Evolutionary conservation across 2,888 invertebrate genomes (phyloP).

Genomic region (Drosophila koepferae): DNA sequence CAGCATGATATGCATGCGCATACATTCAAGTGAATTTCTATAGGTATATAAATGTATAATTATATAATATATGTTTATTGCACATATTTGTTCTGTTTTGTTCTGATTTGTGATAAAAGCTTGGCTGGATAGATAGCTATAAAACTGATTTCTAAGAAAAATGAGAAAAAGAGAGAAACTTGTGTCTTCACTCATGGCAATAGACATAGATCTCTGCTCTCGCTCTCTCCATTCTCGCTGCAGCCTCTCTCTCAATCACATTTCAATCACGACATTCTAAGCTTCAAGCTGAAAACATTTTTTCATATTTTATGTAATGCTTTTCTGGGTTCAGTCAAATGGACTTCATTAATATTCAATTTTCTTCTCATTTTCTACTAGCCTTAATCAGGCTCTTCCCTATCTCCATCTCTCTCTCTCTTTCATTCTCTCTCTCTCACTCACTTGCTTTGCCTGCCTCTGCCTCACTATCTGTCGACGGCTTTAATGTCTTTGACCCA

Average conservation of each 20-base stretch:
- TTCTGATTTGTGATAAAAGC: too few species aligned
- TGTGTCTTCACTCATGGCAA: too few species aligned
- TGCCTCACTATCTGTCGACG: not conserved
- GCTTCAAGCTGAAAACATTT: not conserved
- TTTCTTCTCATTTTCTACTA: not conserved
- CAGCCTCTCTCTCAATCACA: not conserved
- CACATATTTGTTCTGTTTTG: not conserved
- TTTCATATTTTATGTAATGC: not conserved
- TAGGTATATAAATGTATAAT: not conserved
- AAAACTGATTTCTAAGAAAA: too few species aligned
- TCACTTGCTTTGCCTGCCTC: not conserved
- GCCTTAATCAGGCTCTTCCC: not conserved
- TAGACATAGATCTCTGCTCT: too few species aligned
- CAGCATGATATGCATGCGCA: not conserved
- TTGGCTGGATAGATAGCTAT: too few species aligned
- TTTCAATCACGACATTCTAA: not conserved
- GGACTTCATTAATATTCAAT: not conserved
- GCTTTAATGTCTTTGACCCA: slow-evolving; percentile 62
- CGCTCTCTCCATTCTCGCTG: too few species aligned
- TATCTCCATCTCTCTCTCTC: too few species aligned
- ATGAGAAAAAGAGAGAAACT: too few species aligned
- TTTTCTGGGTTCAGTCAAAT: not conserved
- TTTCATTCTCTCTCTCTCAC: too few species aligned
- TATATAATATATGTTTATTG: not conserved
- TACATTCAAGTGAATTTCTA: not conserved